Conservation (phyloP, 2,113 vertebrate genomes). For the Guaruba guarouba region DNA sequence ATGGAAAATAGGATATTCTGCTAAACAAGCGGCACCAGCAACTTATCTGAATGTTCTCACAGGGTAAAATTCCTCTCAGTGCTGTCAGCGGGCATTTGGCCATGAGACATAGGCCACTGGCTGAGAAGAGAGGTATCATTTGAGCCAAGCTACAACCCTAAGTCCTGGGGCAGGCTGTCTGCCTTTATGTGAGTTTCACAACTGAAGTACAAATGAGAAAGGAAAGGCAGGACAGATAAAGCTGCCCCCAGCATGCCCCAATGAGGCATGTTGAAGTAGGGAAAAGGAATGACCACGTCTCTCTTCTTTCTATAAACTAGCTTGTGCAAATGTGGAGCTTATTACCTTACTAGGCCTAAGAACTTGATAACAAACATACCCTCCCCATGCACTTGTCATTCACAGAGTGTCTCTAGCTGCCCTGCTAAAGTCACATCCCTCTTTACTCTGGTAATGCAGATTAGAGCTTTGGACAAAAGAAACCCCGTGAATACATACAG, state of each 20-base stretch:
- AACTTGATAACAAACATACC: not conserved
- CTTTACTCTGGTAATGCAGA: not conserved
- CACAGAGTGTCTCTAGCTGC: not conserved
- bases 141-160: not conserved
- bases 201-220: not conserved
- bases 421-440: not conserved
- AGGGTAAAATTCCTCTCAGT: not conserved
- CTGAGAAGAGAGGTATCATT: not conserved
- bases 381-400: not conserved
- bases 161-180: not conserved
- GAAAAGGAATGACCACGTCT: not conserved
- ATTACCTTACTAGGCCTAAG: not conserved
- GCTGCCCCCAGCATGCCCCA: not conserved
- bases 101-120: not conserved
- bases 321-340: not conserved
- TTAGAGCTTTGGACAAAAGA: not conserved
- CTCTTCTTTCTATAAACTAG: not conserved
- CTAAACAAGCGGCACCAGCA: accelerated
- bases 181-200: not conserved
- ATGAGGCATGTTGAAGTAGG: not conserved
- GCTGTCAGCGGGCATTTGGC: not conserved
- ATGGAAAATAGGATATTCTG: not conserved
- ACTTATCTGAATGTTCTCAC: not conserved
- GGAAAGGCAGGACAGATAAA: not conserved
- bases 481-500: not conserved